Evolutionary conservation across 1,140 invertebrate genomes (phyloP), one percentile per base, ranked within the genome.

Genomic region (Rhagoletis pomonella): DNA sequence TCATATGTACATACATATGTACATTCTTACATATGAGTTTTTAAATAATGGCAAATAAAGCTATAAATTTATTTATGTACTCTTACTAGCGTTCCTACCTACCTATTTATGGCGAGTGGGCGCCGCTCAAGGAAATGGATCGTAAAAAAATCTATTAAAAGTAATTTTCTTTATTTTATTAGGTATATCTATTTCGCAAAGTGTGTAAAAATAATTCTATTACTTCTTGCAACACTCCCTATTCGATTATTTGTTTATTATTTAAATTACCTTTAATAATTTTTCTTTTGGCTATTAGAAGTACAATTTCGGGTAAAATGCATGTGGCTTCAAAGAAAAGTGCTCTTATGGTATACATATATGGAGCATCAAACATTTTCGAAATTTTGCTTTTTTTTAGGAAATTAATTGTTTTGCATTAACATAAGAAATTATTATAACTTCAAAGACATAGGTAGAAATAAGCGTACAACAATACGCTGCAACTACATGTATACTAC

Each of bases 101-200:
- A 73, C 12, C 67, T 73, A 73, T 73, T 73, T 73, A 73, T 73
- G 67, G 67, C 67, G 47, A 5, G 42, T 81, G 73, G 73, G 73
- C 44, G 50, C 44, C 29, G 50, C 50, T 81, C 50, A 55, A 81
- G 73, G 73, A 81, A 81, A 81, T 81, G 73, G 50, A 1, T 29
- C 47, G 73, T 81, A 58, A 81, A 81, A 73, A 81, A 44, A 14
- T 81, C 50, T 55, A 55, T 81, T 55, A 55, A 29, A 81, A 81
- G 44, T 81, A 81, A 62, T 62, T 81, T n/a, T 81, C n/a, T 55
- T 55, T 12, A 50, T 50, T 17, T 42, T 42, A 44, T 73, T 73
- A 44, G 42, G 17, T 44, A 44, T 47, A 44, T 44, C 17, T 73
- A 47, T 14, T 17, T 73, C 14, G 67, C 1, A 73, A 73, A 73